A percentile compares a stretch with the other conserved stretches of the same genome.
Evolutionary conservation across 2,888 invertebrate species (phyloP).

Genomic region (Cosmia trapezina): DNA sequence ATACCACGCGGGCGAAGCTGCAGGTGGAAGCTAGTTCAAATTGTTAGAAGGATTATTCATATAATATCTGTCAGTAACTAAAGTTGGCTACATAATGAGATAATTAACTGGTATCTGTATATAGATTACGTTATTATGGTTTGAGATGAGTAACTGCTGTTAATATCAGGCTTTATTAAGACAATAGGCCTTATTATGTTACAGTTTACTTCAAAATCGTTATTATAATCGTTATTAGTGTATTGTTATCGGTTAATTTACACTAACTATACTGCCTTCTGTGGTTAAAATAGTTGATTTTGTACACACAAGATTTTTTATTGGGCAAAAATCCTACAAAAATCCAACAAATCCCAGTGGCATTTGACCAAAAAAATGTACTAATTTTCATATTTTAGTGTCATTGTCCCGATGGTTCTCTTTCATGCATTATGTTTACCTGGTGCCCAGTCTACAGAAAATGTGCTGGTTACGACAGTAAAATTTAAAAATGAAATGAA

Average conservation of each 20-base stretch:
- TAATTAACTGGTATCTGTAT: not conserved
- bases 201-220: not conserved
- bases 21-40: no score
- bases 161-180: no score
- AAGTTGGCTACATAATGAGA: not conserved
- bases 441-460: not conserved
- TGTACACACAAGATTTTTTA: not conserved
- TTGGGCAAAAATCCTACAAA: not conserved
- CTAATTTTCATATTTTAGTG: not conserved
- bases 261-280: not conserved
- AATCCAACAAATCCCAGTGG: not conserved
- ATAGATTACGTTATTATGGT: slow-evolving; percentile 7
- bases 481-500: not conserved
- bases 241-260: not conserved
- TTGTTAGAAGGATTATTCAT: no score
- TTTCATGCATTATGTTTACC: not conserved
- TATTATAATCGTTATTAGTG: not conserved
- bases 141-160: not conserved
- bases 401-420: not conserved
- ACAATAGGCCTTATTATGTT: not conserved
- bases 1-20: no score
- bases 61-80: slow-evolving; percentile 4
- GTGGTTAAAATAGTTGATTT: not conserved
- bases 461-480: not conserved
- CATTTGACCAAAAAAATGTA: not conserved